phyloP scores from a whole-genome alignment of 2,888 invertebrate genomes.

The Coremacera marginata region DNA sequence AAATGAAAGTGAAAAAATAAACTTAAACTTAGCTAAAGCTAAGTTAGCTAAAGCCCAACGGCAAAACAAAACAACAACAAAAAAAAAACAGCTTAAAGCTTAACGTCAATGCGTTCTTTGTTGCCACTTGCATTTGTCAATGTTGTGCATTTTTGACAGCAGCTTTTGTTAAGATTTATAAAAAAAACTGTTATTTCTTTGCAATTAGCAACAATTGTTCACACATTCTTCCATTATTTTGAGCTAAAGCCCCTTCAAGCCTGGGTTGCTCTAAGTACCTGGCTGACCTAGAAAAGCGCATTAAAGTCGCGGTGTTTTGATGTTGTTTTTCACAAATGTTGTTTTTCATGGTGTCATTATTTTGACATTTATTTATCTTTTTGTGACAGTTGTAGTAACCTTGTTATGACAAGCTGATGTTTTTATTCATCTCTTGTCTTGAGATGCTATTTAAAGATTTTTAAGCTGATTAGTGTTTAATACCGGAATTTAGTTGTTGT shows the following conservation, averaged over 20 bases:
- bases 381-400: too few relatives aligned
- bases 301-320: not conserved
- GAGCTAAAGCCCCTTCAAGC: not conserved
- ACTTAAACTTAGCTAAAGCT: not conserved
- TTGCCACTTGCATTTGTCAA: slow-evolving; percentile 20
- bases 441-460: not conserved
- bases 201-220: slow-evolving; percentile 54
- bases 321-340: too few relatives aligned
- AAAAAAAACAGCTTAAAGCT: slow-evolving; percentile 18
- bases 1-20: not conserved
- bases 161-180: slow-evolving; percentile 19
- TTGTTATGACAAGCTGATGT: too few relatives aligned
- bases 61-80: not conserved
- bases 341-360: too few relatives aligned
- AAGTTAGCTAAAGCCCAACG: not conserved
- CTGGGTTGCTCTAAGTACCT: not conserved
- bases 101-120: slow-evolving; percentile 34
- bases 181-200: slow-evolving; percentile 45
- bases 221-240: slow-evolving; percentile 44
- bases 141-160: slow-evolving; percentile 39
- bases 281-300: not conserved
- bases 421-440: not conserved
- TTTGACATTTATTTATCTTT: too few relatives aligned
- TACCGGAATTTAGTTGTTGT: not conserved
- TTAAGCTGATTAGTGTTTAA: too few relatives aligned